phyloP scores from a whole-genome alignment of 2,797 vertebrate species.

The Lithobates pipiens region DNA sequence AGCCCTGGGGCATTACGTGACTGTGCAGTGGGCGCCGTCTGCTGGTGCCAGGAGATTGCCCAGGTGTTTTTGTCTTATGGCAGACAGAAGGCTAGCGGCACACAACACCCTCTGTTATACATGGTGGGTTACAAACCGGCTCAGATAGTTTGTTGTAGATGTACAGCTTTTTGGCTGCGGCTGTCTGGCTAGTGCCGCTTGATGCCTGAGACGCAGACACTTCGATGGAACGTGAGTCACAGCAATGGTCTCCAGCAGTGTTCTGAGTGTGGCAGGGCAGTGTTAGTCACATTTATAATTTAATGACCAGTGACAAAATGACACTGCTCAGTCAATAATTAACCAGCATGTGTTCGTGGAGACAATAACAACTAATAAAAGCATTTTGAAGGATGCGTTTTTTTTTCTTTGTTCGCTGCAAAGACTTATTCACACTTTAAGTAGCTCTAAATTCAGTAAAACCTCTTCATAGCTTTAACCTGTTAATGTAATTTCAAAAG shows the following conservation, averaged over 20 bases:
- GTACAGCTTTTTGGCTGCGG: neutral
- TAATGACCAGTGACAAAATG: slow-evolving; percentile 13
- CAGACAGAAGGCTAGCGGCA: neutral
- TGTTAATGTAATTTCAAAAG: no score
- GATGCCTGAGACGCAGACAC: neutral
- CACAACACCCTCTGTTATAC: neutral
- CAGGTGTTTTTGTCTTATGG: slow-evolving; percentile 10
- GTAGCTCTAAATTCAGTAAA: no score
- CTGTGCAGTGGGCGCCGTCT: no score
- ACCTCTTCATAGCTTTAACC: no score
- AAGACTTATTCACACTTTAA: neutral
- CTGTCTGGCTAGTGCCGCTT: neutral
- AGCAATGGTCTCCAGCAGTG: slow-evolving; percentile 1
- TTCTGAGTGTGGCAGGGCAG: neutral
- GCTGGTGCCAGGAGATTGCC: neutral
- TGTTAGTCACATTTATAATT: slow-evolving; percentile 4
- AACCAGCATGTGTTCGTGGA: neutral
- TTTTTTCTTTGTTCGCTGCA: neutral
- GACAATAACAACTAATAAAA: neutral
- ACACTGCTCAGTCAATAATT: slow-evolving; percentile 17
- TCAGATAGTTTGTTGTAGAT: neutral
- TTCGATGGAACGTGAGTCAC: slow-evolving; percentile 15
- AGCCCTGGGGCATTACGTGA: neutral
- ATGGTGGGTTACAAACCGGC: neutral
- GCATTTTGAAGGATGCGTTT: neutral